These are phyloP conservation scores for Terrapene triunguis DNA, from an alignment of 2,113 vertebrate genomes.

Conservation along the genomic window DNA sequence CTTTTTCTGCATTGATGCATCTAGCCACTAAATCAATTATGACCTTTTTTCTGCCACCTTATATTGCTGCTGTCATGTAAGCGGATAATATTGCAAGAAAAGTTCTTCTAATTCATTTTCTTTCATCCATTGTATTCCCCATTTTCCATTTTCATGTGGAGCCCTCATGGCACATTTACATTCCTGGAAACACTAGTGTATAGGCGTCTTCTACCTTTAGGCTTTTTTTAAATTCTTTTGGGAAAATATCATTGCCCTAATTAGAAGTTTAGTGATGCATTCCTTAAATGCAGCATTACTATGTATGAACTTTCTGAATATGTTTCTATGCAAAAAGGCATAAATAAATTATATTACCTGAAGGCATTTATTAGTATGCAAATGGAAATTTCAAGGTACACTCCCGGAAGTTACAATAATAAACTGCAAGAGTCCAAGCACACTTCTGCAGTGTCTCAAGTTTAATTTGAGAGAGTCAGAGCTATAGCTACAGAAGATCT, in stretches of 20 bases:
- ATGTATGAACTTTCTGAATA: conserved; percentile 40
- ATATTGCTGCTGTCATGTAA: neutral
- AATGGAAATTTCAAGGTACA: conserved; percentile 40
- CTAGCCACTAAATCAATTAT: neutral
- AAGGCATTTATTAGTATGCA: conserved; percentile 55
- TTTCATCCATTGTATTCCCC: neutral
- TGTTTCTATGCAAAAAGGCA: conserved; percentile 51
- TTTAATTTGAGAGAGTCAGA: conserved; percentile 57
- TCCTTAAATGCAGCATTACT: conserved; percentile 50
- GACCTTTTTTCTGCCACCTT: neutral
- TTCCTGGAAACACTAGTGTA: neutral
- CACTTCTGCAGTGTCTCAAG: conserved; percentile 1
- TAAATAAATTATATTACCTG: conserved; percentile 66
- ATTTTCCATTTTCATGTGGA: conserved; percentile 3
- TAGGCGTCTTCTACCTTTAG: neutral
- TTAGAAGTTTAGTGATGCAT: conserved; percentile 46
- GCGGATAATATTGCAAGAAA: neutral
- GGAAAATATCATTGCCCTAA: conserved; percentile 31
- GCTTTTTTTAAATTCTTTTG: neutral
- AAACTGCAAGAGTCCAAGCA: conserved; percentile 24
- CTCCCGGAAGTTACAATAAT: conserved; percentile 41
- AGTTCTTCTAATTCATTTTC: neutral
- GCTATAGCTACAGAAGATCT: neutral
- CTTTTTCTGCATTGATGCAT: neutral
- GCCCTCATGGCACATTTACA: neutral